These are phyloP conservation scores for Metellina segmentata DNA, from an alignment of 2,888 invertebrate species.

Conservation along the genomic window DNA sequence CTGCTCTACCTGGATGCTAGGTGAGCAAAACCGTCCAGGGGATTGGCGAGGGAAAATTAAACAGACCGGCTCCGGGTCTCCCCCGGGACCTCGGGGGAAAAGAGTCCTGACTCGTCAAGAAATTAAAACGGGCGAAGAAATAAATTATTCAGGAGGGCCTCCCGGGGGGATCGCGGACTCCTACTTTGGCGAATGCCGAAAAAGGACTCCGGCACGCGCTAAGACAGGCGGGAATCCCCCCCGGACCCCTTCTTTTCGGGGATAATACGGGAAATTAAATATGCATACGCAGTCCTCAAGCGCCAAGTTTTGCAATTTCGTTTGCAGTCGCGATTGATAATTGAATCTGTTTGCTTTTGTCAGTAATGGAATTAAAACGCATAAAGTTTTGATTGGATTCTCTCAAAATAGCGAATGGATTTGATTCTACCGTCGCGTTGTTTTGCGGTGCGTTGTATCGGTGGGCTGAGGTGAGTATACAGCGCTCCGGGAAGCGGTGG, in stretches of 20 bases:
- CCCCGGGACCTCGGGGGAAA: slow-evolving; percentile 37
- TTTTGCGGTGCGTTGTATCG: background rate
- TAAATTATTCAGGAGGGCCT: slow-evolving; percentile 68
- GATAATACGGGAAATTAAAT: slow-evolving; percentile 74
- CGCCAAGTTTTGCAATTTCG: slow-evolving; percentile 65
- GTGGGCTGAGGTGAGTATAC: too few relatives aligned
- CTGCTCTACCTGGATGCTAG: slow-evolving; percentile 13
- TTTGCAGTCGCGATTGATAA: slow-evolving; percentile 72
- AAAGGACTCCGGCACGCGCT: slow-evolving; percentile 70
- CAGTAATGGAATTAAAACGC: slow-evolving; percentile 73
- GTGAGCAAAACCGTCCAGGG: slow-evolving; percentile 55
- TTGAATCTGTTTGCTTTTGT: slow-evolving; percentile 75
- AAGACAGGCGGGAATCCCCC: slow-evolving; percentile 57
- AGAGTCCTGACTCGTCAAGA: slow-evolving; percentile 71
- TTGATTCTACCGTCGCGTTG: background rate
- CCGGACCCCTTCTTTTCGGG: slow-evolving; percentile 58
- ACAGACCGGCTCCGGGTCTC: slow-evolving; percentile 61
- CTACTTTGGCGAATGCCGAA: slow-evolving; percentile 31
- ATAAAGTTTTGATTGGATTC: slow-evolving; percentile 75
- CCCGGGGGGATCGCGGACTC: slow-evolving; percentile 11
- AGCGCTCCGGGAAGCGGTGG: too few relatives aligned
- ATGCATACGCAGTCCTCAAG: slow-evolving; percentile 54
- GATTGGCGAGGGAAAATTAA: slow-evolving; percentile 69
- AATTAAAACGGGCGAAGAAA: slow-evolving; percentile 74
- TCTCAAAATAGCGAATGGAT: slow-evolving; percentile 41